Evolutionary conservation across 2,797 vertebrate species (phyloP), one percentile per base, ranked within the genome.

Genomic region (Dryobates pubescens): DNA sequence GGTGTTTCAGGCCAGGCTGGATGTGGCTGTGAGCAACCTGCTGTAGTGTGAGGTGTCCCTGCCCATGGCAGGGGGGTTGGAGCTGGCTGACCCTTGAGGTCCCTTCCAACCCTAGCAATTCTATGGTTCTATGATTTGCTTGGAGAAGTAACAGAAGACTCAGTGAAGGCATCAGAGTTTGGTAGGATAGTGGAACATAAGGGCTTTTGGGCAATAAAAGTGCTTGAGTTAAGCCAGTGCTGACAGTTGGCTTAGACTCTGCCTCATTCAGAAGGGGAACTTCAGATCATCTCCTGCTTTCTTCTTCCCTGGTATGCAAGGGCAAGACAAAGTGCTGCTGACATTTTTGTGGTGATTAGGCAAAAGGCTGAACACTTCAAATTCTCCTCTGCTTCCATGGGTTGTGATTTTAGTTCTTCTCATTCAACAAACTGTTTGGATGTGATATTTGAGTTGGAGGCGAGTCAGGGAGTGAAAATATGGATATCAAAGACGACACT

Each of bases 361-460:
- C 29, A 34, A 79, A 88, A 92, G 72, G 13, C 43, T 78, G 17
- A 32, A 65, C 3, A 6, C 30, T 78, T 80, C 49, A 59, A 71
- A 57, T 83, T 86, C 23, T 32, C 7, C 4, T 68, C 41, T 53
- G 16, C 16, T 64, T 77, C 56, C 15, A 34, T 30, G 49, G 57
- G 29, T 94, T 76, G 94, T 94, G 65, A 84, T 38, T 95, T 96
- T 94, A 93, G 82, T 83, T 90, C 74, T 89, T 88, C 65, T 76
- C 57, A 84, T 86, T 93, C 75, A 90, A 84, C 68, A 54, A 0
- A 71, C 38, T 88, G 67, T 87, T 96, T 70, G 51, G 34, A 67
- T 81, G 57, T 79, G 57, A 81, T 78, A 67, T 61, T 75, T 69
- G 79, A 74, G 45, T 58, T 82, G 87, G 92, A 93, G 62, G 8